Evolutionary conservation across 2,797 vertebrate genomes (phyloP), one percentile per base, ranked within the genome.

Genomic region (Choloepus didactylus): DNA sequence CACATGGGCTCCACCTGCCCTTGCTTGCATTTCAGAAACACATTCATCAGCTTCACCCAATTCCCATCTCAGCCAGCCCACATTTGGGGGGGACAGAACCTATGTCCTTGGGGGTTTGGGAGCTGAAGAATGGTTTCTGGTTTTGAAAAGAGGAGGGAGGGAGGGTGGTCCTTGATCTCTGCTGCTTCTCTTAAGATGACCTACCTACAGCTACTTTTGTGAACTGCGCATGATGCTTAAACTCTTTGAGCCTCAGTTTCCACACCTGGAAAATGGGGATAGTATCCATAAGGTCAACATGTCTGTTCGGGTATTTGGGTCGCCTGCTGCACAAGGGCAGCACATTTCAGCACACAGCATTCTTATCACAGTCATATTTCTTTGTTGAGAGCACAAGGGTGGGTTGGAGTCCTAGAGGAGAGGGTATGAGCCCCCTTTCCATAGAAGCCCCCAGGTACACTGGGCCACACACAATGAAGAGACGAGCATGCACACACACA

Each of bases 401-500:
- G 73, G 23, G 19, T 11, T 12, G n/a, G 89, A 25, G 59, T 38
- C 49, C 21, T 35, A 9, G 49, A 46, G 67, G 64, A 31, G 69
- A 8, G 19, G 29, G 1, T 9, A n/a, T 38, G 44, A 70, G 23
- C 11, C 64, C 27, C 1, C 15, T 41, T 62, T 62, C 29, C 11
- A 35, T 21, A 87, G 69, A 46, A 75, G 27, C 41, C 41, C 29
- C 70, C 1, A 8, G 5, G 46, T 51, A 27, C 21, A 18, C 2
- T 3, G 11, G 82, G n/a, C 18, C 29, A n/a, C 5, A 44, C 27
- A 6, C 64, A 35, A n/a, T 41, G 14, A 5, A 54, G 41, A 11
- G 10, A 0, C 38, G 25, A 49, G 5, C 2, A 18, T 2, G 3
- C 11, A 12, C 12, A 27, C 2, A 27, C 2, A 6, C 49, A 59